Conservation (phyloP, 2,113 vertebrate species). For the Nanorana parkeri region DNA sequence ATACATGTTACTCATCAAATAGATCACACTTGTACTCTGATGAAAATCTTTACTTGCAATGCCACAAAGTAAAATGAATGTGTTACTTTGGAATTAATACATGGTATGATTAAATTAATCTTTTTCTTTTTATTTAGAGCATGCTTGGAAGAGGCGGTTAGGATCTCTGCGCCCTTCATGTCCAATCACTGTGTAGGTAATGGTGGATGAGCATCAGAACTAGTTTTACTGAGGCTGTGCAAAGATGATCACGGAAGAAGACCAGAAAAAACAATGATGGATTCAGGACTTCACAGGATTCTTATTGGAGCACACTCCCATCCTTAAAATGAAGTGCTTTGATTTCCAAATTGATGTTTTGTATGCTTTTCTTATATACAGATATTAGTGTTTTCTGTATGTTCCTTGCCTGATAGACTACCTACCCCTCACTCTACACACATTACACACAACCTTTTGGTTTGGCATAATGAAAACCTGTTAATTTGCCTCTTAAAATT, state of each 20-base stretch:
- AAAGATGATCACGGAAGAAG: background rate
- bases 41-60: too few relatives aligned
- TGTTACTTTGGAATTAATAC: too few relatives aligned
- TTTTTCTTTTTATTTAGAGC: background rate
- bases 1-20: too few relatives aligned
- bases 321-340: background rate
- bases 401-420: background rate
- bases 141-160: constrained; percentile 53
- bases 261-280: background rate
- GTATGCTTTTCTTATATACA: background rate
- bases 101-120: background rate
- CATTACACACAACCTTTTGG: background rate
- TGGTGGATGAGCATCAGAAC: background rate
- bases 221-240: constrained; percentile 3
- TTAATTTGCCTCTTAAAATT: constrained; percentile 33
- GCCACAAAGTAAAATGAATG: too few relatives aligned
- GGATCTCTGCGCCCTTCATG: background rate
- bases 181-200: background rate
- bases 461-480: background rate
- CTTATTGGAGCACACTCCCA: background rate
- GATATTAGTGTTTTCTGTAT: background rate
- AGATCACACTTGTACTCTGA: too few relatives aligned
- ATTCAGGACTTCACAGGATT: background rate
- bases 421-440: background rate
- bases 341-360: background rate